Evolutionary conservation across 1,140 invertebrate genomes (phyloP), one percentile per base, ranked within the genome.

Genomic region (Delia radicum): DNA sequence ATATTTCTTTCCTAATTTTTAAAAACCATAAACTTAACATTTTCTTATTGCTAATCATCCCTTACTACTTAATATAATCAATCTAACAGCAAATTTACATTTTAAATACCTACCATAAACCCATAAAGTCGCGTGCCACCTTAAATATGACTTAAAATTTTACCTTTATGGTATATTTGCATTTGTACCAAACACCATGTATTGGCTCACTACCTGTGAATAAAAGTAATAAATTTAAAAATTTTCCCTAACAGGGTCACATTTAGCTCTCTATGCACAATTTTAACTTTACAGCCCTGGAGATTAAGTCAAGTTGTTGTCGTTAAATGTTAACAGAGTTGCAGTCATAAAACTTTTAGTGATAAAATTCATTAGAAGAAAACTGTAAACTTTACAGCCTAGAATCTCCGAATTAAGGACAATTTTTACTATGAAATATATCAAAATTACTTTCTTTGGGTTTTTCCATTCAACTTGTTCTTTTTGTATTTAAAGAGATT

Each of bases 401-500:
- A 15, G 37, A 10, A 42, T 13, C n/a, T 42, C 7, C 7, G 12
- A 42, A 42, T 15, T 15, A 42, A 42, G 37, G 37, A 42, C 37
- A 42, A 10, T 42, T 42, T 42, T 42, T 42, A 42, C 2, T 15
- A 42, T 13, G 37, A 42, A 42, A 15, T 42, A 42, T 55, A 10
- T 55, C 18, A 55, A 55, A 55, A 55, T 27, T 63, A 63, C 13
- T 63, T 63, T 63, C 48, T 27, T 63, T 65, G 62, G 62, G 62
- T 65, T 65, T 65, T 65, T 65, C 62, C 62, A 65, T 65, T 65
- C 62, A 65, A 65, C 62, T 65, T 65, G 62, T 65, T 63, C 62
- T 26, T n/a, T 27, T 27, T 3, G 24, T 29, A 15, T 15, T 13
- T 42, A 13, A n/a, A n/a, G n/a, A 2, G 12, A 12, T 29, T 29